Conservation (phyloP, 1,140 invertebrate genomes). For the Psilanteris sp. region DNA sequence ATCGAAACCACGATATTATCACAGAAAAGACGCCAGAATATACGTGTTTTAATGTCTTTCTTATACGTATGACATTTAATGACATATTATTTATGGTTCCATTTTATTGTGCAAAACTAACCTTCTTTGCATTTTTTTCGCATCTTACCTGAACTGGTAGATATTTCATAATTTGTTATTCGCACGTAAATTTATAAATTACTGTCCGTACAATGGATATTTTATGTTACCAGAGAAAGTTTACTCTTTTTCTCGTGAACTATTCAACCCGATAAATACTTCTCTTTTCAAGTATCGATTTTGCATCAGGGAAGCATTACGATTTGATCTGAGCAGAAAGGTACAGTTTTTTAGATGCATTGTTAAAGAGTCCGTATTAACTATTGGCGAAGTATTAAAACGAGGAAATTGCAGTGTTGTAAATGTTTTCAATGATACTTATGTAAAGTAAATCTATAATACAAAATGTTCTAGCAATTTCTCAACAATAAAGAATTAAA, state of each 20-base stretch:
- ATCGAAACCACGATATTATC: slow-evolving; percentile 49
- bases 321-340: slow-evolving; percentile 18
- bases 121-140: too few species aligned
- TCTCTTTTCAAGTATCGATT: slow-evolving; percentile 19
- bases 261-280: slow-evolving; percentile 25
- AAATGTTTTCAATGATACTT: slow-evolving; percentile 8
- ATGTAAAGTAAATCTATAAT: neutral
- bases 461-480: neutral
- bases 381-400: slow-evolving; percentile 6
- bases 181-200: too few species aligned
- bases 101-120: too few species aligned
- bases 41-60: slow-evolving; percentile 44
- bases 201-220: slow-evolving; percentile 14
- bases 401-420: slow-evolving; percentile 1
- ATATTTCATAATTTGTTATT: slow-evolving; percentile 44
- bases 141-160: slow-evolving; percentile 1
- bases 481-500: neutral
- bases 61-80: slow-evolving; percentile 50
- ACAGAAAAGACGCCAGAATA: slow-evolving; percentile 36
- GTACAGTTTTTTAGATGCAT: slow-evolving; percentile 11
- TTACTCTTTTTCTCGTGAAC: slow-evolving; percentile 13
- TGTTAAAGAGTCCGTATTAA: slow-evolving; percentile 4
- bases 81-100: slow-evolving; percentile 25
- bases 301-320: slow-evolving; percentile 24
- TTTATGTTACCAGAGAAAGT: slow-evolving; percentile 3